Evolutionary conservation across 2,797 vertebrate species (phyloP).

Genomic region (Dromococcyx pavoninus): DNA sequence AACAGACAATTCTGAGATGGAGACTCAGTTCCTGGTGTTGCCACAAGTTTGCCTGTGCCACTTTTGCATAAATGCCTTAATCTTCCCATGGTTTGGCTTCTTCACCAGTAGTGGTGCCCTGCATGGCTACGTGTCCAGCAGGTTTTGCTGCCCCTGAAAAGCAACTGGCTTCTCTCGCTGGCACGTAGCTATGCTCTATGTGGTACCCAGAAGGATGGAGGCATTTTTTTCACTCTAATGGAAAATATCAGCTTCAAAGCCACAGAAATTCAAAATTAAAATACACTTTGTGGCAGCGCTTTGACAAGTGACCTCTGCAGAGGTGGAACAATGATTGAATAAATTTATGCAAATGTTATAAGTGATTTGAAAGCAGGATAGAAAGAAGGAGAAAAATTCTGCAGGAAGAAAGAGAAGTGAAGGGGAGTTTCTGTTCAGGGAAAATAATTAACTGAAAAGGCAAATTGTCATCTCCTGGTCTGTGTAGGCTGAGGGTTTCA

Average conservation of each 20-base stretch:
- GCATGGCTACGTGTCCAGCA: fast-evolving
- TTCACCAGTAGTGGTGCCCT: neutral
- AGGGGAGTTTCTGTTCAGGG: neutral
- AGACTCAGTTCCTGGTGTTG: neutral
- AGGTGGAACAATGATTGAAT: neutral
- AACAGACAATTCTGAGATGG: neutral
- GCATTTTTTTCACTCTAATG: neutral
- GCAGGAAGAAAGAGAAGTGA: neutral
- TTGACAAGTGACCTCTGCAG: neutral
- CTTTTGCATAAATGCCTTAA: neutral
- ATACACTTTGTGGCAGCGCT: neutral
- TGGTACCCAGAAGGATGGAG: neutral
- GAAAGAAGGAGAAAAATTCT: neutral
- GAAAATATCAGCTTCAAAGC: constrained; percentile 24
- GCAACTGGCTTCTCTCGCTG: neutral
- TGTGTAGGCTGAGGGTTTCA: neutral
- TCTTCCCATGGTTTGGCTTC: neutral
- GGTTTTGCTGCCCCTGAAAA: neutral
- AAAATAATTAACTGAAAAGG: neutral
- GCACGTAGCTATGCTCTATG: neutral
- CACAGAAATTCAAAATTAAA: neutral
- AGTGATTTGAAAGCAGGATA: neutral
- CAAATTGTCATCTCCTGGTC: neutral
- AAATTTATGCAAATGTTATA: constrained; percentile 1
- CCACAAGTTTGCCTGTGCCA: neutral